Percentiles rank a stretch among this genome's conserved stretches.
These are phyloP conservation scores for Prunella strophiata DNA, from an alignment of 2,797 vertebrate genomes.

Conservation along the genomic window DNA sequence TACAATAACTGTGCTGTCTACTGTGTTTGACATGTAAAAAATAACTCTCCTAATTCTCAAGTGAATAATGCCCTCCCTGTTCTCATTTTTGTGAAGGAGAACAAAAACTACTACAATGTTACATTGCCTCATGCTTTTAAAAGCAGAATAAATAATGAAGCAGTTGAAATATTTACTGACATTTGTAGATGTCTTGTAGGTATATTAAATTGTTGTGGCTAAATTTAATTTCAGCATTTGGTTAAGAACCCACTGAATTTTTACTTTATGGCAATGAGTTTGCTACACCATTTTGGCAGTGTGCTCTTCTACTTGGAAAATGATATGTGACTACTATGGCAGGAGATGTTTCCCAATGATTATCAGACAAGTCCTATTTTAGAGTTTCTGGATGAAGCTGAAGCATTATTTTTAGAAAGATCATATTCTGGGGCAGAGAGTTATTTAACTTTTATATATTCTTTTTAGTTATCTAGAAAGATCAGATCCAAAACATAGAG, in stretches of 20 bases:
- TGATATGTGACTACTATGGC: background rate
- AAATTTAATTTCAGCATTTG: background rate
- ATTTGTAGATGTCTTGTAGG: background rate
- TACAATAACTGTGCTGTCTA: constrained; percentile 24
- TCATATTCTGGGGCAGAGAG: background rate
- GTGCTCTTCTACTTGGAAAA: background rate
- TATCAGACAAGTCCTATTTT: background rate
- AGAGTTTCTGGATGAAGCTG: background rate
- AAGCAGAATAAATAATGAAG: constrained; percentile 2
- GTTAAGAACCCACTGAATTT: background rate
- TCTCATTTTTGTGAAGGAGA: background rate
- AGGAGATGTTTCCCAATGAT: background rate
- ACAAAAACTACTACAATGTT: background rate
- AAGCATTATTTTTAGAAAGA: constrained; percentile 11
- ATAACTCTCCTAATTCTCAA: constrained; percentile 28
- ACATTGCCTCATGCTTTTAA: background rate
- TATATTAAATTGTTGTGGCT: background rate
- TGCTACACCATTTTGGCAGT: background rate
- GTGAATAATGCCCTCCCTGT: background rate
- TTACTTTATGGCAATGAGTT: background rate
- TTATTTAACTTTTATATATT: background rate
- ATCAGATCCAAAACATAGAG: background rate
- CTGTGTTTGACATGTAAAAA: background rate
- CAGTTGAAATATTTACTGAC: background rate
- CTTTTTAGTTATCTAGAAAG: background rate